A percentile compares a stretch with the other conserved stretches of the same genome.
Evolutionary conservation across 1,140 invertebrate species (phyloP).

Genomic region (Sipha flava): DNA sequence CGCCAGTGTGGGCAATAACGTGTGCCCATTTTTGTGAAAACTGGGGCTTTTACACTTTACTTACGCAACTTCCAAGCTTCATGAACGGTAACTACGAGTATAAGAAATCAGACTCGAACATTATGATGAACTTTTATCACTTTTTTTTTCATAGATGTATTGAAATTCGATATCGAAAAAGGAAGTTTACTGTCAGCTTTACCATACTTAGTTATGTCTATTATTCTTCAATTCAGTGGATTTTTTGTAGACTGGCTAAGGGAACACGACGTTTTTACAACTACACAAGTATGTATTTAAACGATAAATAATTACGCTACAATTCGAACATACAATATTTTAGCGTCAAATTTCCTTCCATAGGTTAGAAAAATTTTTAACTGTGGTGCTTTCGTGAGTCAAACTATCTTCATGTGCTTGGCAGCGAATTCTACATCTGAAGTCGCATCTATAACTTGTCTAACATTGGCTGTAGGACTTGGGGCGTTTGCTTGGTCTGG

Average conservation of each 20-base stretch:
- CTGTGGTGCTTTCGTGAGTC: conserved; percentile 66
- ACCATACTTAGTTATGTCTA: conserved; percentile 77
- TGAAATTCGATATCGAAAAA: conserved; percentile 61
- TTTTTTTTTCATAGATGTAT: conserved; percentile 51
- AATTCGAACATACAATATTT: too few relatives aligned
- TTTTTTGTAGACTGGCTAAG: conserved; percentile 70
- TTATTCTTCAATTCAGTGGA: conserved; percentile 67
- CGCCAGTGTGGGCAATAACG: conserved; percentile 82
- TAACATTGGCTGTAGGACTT: conserved; percentile 76
- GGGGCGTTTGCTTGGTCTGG: conserved; percentile 84
- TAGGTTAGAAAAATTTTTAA: conserved; percentile 63
- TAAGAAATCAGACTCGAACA: neutral
- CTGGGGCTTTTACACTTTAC: conserved; percentile 90
- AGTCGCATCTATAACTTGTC: conserved; percentile 58
- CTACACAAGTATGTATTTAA: conserved; percentile 49
- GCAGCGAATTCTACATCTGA: conserved; percentile 60
- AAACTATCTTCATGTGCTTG: conserved; percentile 75
- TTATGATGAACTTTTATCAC: neutral
- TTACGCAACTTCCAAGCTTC: conserved; percentile 83
- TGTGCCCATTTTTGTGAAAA: conserved; percentile 88
- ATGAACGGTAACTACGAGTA: conserved; percentile 68
- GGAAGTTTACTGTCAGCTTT: conserved; percentile 73
- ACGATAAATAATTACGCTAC: too few relatives aligned
- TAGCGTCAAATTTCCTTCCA: conserved; percentile 16
- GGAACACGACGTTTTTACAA: conserved; percentile 53